Evolutionary conservation across 2,888 invertebrate genomes (phyloP).

Genomic region (Strigamia crassipes): DNA sequence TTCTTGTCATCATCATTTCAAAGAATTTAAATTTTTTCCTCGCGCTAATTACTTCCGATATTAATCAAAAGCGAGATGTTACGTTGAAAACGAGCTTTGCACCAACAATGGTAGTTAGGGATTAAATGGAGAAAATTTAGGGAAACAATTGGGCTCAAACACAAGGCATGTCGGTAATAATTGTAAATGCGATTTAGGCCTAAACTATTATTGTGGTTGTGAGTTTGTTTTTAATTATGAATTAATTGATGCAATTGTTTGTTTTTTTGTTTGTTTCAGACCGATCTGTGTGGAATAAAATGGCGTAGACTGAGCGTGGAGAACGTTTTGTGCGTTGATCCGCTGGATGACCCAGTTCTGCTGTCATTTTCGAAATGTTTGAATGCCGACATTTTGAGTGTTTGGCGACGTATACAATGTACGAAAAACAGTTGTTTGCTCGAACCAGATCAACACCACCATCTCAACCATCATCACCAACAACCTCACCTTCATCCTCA

Average conservation of each 20-base stretch:
- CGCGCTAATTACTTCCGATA: slow-evolving; percentile 36
- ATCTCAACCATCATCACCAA: slow-evolving; percentile 55
- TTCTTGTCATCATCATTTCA: slow-evolving; percentile 36
- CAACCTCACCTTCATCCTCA: slow-evolving; percentile 75
- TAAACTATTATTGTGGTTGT: background rate
- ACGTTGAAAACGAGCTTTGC: background rate
- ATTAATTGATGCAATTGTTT: background rate
- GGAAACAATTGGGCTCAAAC: too few species aligned
- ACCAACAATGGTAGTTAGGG: background rate
- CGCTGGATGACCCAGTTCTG: slow-evolving; percentile 86
- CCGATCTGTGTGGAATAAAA: slow-evolving; percentile 98
- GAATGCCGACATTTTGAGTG: slow-evolving; percentile 89
- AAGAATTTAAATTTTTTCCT: slow-evolving; percentile 41
- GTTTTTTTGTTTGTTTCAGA: slow-evolving; percentile 68
- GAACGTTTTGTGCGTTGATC: slow-evolving; percentile 64
- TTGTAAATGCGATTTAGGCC: background rate
- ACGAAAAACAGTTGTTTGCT: slow-evolving; percentile 43
- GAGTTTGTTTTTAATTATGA: background rate
- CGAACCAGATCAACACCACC: slow-evolving; percentile 68
- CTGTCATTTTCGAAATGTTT: slow-evolving; percentile 88
- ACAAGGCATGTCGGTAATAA: background rate
- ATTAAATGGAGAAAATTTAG: too few species aligned
- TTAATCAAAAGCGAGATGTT: background rate
- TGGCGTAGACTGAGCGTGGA: slow-evolving; percentile 94
- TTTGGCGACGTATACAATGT: slow-evolving; percentile 89